These are phyloP conservation scores for Spea bombifrons DNA, from an alignment of 2,113 vertebrate species.

Conservation along the genomic window DNA sequence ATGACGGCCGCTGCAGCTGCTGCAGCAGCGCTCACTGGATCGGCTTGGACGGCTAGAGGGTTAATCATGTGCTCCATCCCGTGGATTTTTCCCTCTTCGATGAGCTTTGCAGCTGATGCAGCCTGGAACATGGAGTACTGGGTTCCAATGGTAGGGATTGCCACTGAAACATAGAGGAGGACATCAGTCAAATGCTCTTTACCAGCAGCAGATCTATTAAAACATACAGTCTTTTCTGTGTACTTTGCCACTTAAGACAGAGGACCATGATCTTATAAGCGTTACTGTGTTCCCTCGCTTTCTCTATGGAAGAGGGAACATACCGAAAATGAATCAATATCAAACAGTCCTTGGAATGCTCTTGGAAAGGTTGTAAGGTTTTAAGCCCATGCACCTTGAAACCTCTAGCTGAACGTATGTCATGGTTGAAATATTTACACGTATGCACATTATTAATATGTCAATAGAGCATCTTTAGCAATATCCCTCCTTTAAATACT, in stretches of 20 bases:
- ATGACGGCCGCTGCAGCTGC: slow-evolving; percentile 69
- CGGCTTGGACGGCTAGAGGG: slow-evolving; percentile 87
- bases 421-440: too few species aligned
- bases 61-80: slow-evolving; percentile 90
- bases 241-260: background rate
- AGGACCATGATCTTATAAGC: background rate
- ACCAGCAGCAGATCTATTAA: background rate
- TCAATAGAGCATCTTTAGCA: too few species aligned
- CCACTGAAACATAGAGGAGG: slow-evolving; percentile 72
- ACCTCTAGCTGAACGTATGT: too few species aligned
- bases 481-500: too few species aligned
- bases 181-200: background rate
- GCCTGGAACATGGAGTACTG: slow-evolving; percentile 93
- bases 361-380: too few species aligned
- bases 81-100: slow-evolving; percentile 94
- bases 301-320: too few species aligned
- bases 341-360: too few species aligned
- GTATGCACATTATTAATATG: too few species aligned
- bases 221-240: background rate
- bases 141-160: slow-evolving; percentile 78
- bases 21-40: slow-evolving; percentile 68
- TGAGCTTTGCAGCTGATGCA: slow-evolving; percentile 78
- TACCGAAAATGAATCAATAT: too few species aligned
- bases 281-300: background rate
- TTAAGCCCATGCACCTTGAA: too few species aligned